Conservation (phyloP, 2,888 invertebrate species). For the Drosophila parthenogenetica region DNA sequence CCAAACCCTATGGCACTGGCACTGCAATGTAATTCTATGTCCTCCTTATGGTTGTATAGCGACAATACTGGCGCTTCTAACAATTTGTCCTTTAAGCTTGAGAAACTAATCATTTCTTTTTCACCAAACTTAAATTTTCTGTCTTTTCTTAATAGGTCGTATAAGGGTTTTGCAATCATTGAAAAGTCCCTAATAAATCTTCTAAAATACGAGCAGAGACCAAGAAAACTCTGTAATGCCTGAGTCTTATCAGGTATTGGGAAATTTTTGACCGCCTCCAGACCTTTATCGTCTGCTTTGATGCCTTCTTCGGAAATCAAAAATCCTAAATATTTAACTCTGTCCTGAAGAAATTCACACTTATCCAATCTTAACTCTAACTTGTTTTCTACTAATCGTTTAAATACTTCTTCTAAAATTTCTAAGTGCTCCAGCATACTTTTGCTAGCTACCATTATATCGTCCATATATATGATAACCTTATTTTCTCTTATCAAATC, state of each 20-base stretch:
- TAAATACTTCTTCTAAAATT: constrained; percentile 1
- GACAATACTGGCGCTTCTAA: background rate
- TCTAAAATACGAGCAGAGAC: constrained; percentile 40
- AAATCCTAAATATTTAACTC: constrained; percentile 62
- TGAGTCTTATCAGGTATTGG: background rate
- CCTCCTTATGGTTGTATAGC: background rate
- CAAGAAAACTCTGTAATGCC: background rate
- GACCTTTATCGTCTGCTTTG: constrained; percentile 6
- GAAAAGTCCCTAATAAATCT: constrained; percentile 60
- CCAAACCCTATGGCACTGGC: background rate
- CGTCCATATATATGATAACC: background rate
- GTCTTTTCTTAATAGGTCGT: constrained; percentile 59
- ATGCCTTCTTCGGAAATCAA: constrained; percentile 35
- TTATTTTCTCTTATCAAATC: constrained; percentile 4
- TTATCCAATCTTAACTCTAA: constrained; percentile 48
- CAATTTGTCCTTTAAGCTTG: background rate
- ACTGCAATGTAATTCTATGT: background rate
- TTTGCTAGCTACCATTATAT: background rate
- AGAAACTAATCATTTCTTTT: background rate
- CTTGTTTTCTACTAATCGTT: constrained; percentile 20
- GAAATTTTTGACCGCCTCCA: constrained; percentile 12
- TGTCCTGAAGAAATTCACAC: constrained; percentile 54
- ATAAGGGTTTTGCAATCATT: constrained; percentile 71
- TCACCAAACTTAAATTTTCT: constrained; percentile 7
- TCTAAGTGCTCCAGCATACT: background rate